Evolutionary conservation across 1,140 invertebrate genomes (phyloP), one percentile per base, ranked within the genome.

Genomic region (Tetramorium simillimum): DNA sequence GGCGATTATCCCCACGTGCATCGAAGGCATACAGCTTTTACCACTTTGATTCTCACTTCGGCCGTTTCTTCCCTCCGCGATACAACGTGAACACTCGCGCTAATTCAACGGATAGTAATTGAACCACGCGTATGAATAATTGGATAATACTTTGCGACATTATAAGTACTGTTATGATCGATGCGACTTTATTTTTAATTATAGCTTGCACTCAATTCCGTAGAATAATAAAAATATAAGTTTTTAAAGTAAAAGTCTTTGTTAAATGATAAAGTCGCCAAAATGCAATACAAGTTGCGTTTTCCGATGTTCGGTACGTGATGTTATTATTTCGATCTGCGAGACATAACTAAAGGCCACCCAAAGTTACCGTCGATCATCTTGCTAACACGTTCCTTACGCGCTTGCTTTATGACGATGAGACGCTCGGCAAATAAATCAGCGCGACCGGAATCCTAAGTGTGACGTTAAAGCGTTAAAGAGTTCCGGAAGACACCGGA

Each of bases 391-490:
- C 72, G 80, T 73, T 77, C 49, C 75, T 81, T 24, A 58, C 72
- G 49, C 60, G 73, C 63, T 28, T 67, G 40, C 58, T 90, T 90
- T 88, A 88, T 72, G 80, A 80, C 67, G 73, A 72, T 56, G 78
- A 60, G 37, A 73, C 76, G 14, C n/a, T 40, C 82, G 56, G 40
- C 72, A 37, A 77, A 88, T 91, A 91, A 90, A 91, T 91, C 87
- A 91, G 80, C 82, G 58, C 65, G 58, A 10, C 18, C 43, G 85
- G 84, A 91, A 91, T 91, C 28, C 87, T 90, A 80, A 89, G 75
- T 89, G 51, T 69, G 84, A 58, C 80, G 87, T 90, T 90, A 90
- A 88, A 88, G 76, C 49, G 81, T 89, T 88, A 90, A 91, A 72
- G 86, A 90, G 84, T 90, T 89, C 75, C 90, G 85, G 87, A 91